Base-by-base conservation (phyloP, 2,888 invertebrate genomes). In the Gymnosoma rotundatum region DNA sequence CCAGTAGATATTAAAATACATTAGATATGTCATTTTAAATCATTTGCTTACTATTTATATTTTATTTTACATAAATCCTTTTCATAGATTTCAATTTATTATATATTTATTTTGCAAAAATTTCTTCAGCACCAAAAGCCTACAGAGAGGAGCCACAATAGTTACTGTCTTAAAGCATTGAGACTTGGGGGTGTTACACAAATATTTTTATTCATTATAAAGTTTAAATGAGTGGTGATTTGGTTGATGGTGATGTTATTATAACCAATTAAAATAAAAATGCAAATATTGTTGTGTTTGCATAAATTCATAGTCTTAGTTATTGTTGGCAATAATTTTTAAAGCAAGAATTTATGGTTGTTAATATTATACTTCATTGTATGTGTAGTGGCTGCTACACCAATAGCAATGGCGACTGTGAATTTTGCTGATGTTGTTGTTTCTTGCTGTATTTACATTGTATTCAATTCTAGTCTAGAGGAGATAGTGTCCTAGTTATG, bases 251-350 rank as follows among this genome's bases (percentile, higher is more conserved):
- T 64, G 79, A 61, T 78, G 56, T 78, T 84, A 78, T 80, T 80
- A 83, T 76, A 75, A 69, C 79, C 83, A 83, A 73, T 67, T 78
- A 69, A 73, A 84, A 73, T 76, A 70, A 78, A 84, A 78, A 84
- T 78, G 80, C 64, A 78, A 84, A 84, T 80, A 18, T 80, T 80
- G 61, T 78, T 74, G 1, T 81, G 64, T 78, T 74, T 81, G 81
- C 84, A 81, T 75, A 81, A 84, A 81, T 67, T 58, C 72, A 72
- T 10, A 12, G 67, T 67, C 50, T 61, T 56, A 21, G 45, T 32
- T 58, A 38, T 52, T 54, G 14, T 36, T 38, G 69, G 58, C 48
- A 2, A 12, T 63, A 21, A 14, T 32, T 32, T 20, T 64, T 18
- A 18, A 50, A 36, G 48, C 21, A 9, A 1, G n/a, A 64, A 42